phyloP scores from a whole-genome alignment of 37 sponge, comb jelly and placozoan species.

The Crambe crambe region DNA sequence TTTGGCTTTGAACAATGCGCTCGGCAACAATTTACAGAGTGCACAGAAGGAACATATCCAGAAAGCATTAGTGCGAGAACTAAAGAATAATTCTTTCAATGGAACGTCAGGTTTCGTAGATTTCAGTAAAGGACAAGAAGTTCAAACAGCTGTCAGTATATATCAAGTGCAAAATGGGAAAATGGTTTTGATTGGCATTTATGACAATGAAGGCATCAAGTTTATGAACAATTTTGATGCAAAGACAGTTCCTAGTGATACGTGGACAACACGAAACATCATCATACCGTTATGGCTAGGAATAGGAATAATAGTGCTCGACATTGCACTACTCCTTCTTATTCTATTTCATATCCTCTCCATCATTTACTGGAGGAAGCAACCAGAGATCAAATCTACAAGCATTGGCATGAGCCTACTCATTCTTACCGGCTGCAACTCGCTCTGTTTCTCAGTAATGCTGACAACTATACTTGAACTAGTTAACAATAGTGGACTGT shows the following conservation, averaged over 20 bases:
- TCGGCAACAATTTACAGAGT: too few species aligned
- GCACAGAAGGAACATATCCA: too few species aligned
- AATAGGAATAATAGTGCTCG: not conserved
- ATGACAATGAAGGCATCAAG: not conserved
- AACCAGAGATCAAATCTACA: constrained; percentile 46
- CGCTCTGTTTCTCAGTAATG: constrained; percentile 16
- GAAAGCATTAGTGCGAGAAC: not conserved
- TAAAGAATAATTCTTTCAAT: constrained; percentile 13
- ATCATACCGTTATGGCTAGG: constrained; percentile 14
- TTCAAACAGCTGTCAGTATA: not conserved
- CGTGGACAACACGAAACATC: not conserved
- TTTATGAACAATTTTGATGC: not conserved
- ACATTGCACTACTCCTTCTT: not conserved
- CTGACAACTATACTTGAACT: not conserved
- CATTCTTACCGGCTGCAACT: constrained; percentile 26
- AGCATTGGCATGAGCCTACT: constrained; percentile 30
- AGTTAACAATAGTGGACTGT: not conserved
- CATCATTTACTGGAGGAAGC: constrained; percentile 18
- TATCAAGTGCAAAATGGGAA: constrained; percentile 21
- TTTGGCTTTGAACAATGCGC: constrained; percentile 45
- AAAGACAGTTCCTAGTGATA: constrained; percentile 11
- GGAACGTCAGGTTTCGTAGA: constrained; percentile 1
- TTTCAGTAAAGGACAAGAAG: not conserved
- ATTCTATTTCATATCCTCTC: not conserved
- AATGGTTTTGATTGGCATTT: constrained; percentile 6